Evolutionary conservation across 2,797 vertebrate genomes (phyloP), one percentile per base, ranked within the genome.

Genomic region (Labroides dimidiatus): DNA sequence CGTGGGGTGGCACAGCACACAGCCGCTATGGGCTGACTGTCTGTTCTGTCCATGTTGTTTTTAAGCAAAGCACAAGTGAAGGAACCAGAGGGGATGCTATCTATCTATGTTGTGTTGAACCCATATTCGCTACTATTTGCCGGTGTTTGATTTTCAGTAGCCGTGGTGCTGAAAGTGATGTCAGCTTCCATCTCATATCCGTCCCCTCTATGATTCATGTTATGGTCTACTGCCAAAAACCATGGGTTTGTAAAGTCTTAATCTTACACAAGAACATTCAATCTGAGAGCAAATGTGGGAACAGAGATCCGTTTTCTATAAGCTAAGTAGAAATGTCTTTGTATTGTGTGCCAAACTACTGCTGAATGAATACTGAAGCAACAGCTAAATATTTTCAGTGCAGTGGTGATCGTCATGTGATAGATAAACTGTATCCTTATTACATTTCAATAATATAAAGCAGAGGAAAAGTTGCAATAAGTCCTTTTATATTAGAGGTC

Each of bases 391-490:
- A 15, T 69, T 65, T 68, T 30, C 21, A 58, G 47, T 66, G 7
- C 42, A 48, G 72, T 69, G 27, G n/a, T 79, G 53, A 19, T 49
- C 68, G 73, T 84, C 64, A 15, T 51, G 69, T 81, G 59, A 68
- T 77, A 78, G 66, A 56, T 50, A 20, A 78, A 75, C 41, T 57
- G 44, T 69, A 58, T 67, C 61, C 72, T 62, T 3, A 9, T 39
- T 37, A 72, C 8, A 44, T 77, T 64, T 52, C 45, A 77, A 43
- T 68, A 43, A 64, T 49, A 64, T 12, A 36, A 70, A 47, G 64
- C 60, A 48, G 67, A 65, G 72, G 77, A 80, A 56, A 70, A 65
- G 69, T 72, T 86, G 85, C 83, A 89, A 89, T 86, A 88, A 82
- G 69, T 76, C 30, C 30, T 84, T 83, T 84, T 84, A 37, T 63